Base-by-base conservation (phyloP, 2,888 invertebrate species). In the Eurytoma adleriae region DNA sequence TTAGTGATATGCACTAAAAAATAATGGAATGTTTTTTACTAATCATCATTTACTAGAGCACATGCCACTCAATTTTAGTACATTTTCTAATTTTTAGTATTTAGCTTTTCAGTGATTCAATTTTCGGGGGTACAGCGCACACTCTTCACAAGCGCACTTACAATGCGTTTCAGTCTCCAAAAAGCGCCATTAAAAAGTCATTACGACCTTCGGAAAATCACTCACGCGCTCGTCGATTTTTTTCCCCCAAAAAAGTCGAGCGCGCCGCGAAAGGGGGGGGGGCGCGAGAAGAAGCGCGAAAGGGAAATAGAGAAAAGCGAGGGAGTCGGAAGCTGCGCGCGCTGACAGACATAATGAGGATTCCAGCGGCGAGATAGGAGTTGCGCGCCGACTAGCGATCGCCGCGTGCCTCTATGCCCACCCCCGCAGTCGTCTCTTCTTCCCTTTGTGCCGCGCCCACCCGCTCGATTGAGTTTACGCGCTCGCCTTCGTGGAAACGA, bases 311-410 rank as follows among this genome's bases (percentile, higher is more conserved):
- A 61, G 16, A 24, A 61, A 71, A 71, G 20, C 24, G n/a, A 27
- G 50, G n/a, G 61, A 20, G 5, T 72, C 5, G 16, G 61, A 61
- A 30, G 62, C 62, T 30, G 62, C 40, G 81, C 82, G 82, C 84
- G 83, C 80, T 83, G 89, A 90, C 87, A 88, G 90, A 90, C 89
- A 89, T 89, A 78, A 90, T 87, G 90, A 89, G 89, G 88, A 89
- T 88, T 90, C 90, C 89, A 89, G 90, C 89, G 82, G 89, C 84
- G 89, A 89, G 87, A 90, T 90, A 89, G 87, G 88, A 88, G 85
- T 83, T 85, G 85, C 85, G 85, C 84, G 89, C 84, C 86, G 86
- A 87, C 85, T 87, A 84, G 40, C 66, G 0, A 20, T 52, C 20
- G 56, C 30, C 18, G 48, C 13, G 16, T n/a, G n/a, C 27, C 3